Evolutionary conservation across 2,797 vertebrate genomes (phyloP).

Genomic region (Glyptemys insculpta): DNA sequence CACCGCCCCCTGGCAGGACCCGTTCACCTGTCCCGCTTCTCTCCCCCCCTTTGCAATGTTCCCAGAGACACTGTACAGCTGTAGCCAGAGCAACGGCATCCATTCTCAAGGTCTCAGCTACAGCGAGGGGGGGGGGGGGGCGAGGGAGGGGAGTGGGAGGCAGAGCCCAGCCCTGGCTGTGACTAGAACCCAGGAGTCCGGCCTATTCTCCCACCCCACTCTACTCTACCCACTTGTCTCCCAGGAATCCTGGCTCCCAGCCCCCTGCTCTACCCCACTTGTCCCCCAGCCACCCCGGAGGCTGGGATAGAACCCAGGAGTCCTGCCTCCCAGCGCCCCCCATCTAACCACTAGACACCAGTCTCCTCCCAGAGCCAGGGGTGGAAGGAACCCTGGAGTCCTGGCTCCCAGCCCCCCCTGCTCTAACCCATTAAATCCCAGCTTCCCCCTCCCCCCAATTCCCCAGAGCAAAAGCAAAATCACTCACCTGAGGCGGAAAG

Average conservation of each 20-base stretch:
- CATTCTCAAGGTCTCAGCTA: neutral
- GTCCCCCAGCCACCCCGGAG: too few relatives aligned
- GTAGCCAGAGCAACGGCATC: neutral
- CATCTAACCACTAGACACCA: too few relatives aligned
- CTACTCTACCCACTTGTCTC: too few relatives aligned
- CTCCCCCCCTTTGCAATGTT: neutral
- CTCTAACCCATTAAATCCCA: neutral
- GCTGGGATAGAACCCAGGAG: neutral
- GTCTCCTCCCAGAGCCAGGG: too few relatives aligned
- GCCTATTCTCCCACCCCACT: neutral
- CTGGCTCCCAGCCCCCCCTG: neutral
- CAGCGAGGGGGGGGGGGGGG: neutral
- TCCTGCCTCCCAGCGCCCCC: neutral
- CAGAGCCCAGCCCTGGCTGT: neutral
- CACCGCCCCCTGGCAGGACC: too few relatives aligned
- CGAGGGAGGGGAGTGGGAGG: neutral
- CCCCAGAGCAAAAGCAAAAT: neutral
- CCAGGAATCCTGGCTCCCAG: too few relatives aligned
- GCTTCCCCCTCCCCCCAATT: accelerated
- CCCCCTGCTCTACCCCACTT: too few relatives aligned
- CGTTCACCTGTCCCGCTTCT: neutral
- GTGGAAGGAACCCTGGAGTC: neutral
- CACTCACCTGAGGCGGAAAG: neutral
- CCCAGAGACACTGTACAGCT: neutral
- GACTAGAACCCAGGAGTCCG: neutral